Base-by-base conservation (phyloP, 1,140 invertebrate genomes). In the Hermetia illucens region DNA sequence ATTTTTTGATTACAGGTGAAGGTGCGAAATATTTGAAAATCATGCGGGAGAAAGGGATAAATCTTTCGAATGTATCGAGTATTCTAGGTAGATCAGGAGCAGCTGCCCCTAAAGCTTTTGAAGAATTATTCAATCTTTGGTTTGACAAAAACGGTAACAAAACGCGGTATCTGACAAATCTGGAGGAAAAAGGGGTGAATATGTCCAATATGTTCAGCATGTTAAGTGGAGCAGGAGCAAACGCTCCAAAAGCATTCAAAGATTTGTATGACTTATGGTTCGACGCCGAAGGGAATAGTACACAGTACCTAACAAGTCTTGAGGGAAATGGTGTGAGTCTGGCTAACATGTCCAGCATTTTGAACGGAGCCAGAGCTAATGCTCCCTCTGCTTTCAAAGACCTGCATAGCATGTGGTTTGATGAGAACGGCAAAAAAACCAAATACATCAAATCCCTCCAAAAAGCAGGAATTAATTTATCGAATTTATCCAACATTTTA, bases 401-500 rank as follows among this genome's bases (percentile, higher is more conserved):
- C 10, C 25, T 48, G 36, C 46, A 48, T 39, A 13, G 37, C 20
- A 16, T 45, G 17, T 47, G 43, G 42, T 46, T 46, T 30, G 39
- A 46, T 42, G 30, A 19, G 19, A 13, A 42, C 0, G 46, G 46
- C 21, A 41, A 48, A 13, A 45, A 48, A 43, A 46, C 42, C 15
- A 22, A 39, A 41, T 44, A 44, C 42, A 32, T 46, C 24, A 42
- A 45, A 31, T 42, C 36, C 31, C 13, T 52, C n/a, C 39, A 47
- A 33, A 38, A 42, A 37, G 22, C 41, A 22, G 22, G 36, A 31
- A 25, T 46, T 29, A 41, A 31, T 43, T 34, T 51, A 21, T 5
- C 40, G 21, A 48, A 21, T 43, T 43, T 51, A 29, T 47, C 47
- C 15, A 49, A 41, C 43, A 51, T 51, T 37, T 43, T 51, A 36